phyloP scores from a whole-genome alignment of 2,888 invertebrate species.

The Caenorhabditis sp. region DNA sequence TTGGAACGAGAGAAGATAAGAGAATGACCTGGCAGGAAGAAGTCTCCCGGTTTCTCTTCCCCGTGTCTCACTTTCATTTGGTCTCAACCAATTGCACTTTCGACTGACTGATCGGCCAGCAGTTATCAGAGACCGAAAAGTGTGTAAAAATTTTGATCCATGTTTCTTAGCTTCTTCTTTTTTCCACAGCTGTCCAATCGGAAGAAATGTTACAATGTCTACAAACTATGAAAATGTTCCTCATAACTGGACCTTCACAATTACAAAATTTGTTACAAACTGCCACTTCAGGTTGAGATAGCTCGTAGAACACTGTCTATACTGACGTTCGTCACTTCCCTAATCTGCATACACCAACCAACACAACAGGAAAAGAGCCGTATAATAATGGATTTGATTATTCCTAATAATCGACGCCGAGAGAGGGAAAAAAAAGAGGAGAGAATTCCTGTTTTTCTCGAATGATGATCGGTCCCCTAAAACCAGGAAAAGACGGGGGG shows the following conservation, averaged over 20 bases:
- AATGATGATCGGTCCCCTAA: slow-evolving; percentile 30
- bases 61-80: slow-evolving; percentile 5
- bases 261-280: too few relatives aligned
- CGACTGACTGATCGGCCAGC: slow-evolving; percentile 16
- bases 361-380: background rate
- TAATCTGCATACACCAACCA: background rate
- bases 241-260: too few relatives aligned
- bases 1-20: slow-evolving; percentile 24
- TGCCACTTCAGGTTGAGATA: too few relatives aligned
- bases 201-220: background rate
- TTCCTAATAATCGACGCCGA: slow-evolving; percentile 4
- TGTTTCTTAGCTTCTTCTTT: background rate
- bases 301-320: too few relatives aligned
- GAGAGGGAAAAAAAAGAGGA: background rate
- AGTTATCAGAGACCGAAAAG: slow-evolving; percentile 10
- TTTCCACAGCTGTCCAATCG: slow-evolving; percentile 16
- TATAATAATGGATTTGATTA: slow-evolving; percentile 12
- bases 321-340: background rate
- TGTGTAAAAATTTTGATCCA: slow-evolving; percentile 5
- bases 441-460: slow-evolving; percentile 1
- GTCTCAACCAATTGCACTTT: slow-evolving; percentile 11
- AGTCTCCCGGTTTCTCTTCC: slow-evolving; percentile 10
- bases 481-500: background rate
- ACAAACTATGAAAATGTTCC: slow-evolving; percentile 16
- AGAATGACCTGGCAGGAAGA: slow-evolving; percentile 25